These are phyloP conservation scores for Spinibarbus caldwelli DNA, from an alignment of 2,797 vertebrate genomes.

Conservation along the genomic window DNA sequence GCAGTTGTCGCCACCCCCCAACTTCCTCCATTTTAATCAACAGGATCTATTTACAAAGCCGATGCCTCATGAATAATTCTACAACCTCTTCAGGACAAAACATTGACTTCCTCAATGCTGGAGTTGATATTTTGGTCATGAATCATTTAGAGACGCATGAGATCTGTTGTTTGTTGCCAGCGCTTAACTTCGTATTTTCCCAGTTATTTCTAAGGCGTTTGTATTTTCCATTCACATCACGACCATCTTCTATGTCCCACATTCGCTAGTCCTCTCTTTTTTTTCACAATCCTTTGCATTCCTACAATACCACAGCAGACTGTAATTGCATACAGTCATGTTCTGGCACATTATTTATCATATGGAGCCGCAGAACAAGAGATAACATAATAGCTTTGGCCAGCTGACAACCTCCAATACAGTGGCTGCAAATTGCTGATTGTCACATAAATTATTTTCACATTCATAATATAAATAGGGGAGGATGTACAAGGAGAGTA, in stretches of 20 bases:
- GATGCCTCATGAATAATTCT: constrained; percentile 76
- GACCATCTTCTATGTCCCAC: constrained; percentile 1
- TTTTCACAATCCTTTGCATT: constrained; percentile 44
- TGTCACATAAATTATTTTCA: constrained; percentile 63
- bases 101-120: constrained; percentile 68
- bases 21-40: constrained; percentile 60
- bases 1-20: constrained; percentile 18
- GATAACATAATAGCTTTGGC: constrained; percentile 60
- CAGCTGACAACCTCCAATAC: constrained; percentile 59
- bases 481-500: constrained; percentile 65
- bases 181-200: constrained; percentile 22
- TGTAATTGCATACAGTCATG: constrained; percentile 54
- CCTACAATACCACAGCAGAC: constrained; percentile 40
- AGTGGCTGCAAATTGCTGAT: constrained; percentile 60
- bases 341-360: constrained; percentile 58
- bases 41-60: constrained; percentile 63
- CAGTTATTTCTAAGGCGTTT: constrained; percentile 21
- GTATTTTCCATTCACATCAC: constrained; percentile 33
- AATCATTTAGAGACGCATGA: constrained; percentile 49
- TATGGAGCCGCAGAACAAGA: constrained; percentile 56
- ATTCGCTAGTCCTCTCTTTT: neutral
- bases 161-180: constrained; percentile 7
- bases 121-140: constrained; percentile 67
- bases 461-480: constrained; percentile 59
- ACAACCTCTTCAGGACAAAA: constrained; percentile 72